Percentiles rank a stretch among this genome's conserved stretches.
Evolutionary conservation across 2,113 vertebrate species (phyloP).

Genomic region (Sinocyclocheilus anophthalmus): DNA sequence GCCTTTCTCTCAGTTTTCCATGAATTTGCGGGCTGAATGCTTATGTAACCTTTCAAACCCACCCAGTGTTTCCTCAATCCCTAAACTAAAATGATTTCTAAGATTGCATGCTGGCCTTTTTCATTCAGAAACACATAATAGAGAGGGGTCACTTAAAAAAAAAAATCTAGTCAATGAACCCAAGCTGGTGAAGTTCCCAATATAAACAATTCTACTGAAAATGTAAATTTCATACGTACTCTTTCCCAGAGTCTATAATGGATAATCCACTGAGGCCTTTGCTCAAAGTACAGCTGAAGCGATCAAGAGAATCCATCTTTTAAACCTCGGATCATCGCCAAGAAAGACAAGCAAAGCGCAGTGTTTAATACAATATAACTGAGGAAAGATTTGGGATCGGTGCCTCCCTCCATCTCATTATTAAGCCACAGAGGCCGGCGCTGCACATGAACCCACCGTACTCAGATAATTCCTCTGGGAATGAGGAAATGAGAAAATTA

Average conservation of each 20-base stretch:
- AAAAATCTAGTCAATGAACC: neutral
- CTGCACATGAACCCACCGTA: constrained; percentile 20
- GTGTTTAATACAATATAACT: constrained; percentile 29
- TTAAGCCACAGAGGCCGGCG: constrained; percentile 12
- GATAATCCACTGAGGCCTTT: constrained; percentile 29
- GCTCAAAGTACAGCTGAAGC: constrained; percentile 26
- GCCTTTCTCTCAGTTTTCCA: neutral
- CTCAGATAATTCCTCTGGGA: neutral
- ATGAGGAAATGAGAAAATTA: constrained; percentile 1
- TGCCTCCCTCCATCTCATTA: neutral
- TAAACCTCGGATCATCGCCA: constrained; percentile 42
- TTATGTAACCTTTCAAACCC: constrained; percentile 11
- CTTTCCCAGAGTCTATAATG: constrained; percentile 3
- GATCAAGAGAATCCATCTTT: constrained; percentile 50
- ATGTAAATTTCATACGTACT: neutral
- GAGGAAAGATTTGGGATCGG: constrained; percentile 30
- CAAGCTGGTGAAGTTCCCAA: neutral
- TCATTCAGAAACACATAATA: neutral
- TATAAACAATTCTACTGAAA: neutral
- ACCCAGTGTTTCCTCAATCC: neutral
- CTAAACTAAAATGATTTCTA: constrained; percentile 8
- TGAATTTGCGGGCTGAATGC: neutral
- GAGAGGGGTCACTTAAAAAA: neutral
- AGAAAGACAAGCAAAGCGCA: constrained; percentile 24
- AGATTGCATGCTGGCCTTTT: neutral